Evolutionary conservation across 2,888 invertebrate genomes (phyloP).

Genomic region (Anorthoa munda): DNA sequence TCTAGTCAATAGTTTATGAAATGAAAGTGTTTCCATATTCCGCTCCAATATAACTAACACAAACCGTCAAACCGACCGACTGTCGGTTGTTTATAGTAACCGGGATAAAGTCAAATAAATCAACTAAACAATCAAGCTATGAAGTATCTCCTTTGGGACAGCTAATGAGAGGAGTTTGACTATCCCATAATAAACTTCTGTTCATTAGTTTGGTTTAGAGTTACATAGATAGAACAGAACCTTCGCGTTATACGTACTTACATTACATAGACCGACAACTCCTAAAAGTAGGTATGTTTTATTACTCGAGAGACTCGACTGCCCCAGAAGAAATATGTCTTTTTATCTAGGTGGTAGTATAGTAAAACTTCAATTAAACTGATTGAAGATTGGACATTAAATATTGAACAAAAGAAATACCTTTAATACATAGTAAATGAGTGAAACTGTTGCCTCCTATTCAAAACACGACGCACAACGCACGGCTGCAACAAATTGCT

Average conservation of each 20-base stretch:
- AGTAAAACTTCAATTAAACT: too few species aligned
- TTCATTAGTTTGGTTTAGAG: slow-evolving; percentile 34
- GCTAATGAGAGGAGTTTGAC: slow-evolving; percentile 37
- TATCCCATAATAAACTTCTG: slow-evolving; percentile 1
- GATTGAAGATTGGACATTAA: too few species aligned
- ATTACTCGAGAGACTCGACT: too few species aligned
- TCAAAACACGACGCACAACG: slow-evolving; percentile 6
- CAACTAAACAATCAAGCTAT: slow-evolving; percentile 24
- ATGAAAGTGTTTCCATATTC: slow-evolving; percentile 15
- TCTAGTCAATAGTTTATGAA: slow-evolving; percentile 3
- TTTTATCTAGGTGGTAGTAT: too few species aligned
- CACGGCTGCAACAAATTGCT: slow-evolving; percentile 43
- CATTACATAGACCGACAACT: too few species aligned
- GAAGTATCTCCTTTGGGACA: slow-evolving; percentile 37
- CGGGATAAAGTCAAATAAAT: slow-evolving; percentile 30
- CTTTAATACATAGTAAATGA: too few species aligned
- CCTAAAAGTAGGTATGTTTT: too few species aligned
- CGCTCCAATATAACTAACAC: not conserved
- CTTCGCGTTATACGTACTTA: too few species aligned
- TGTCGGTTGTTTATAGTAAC: slow-evolving; percentile 18
- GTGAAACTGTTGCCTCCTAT: not conserved
- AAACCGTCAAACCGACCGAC: slow-evolving; percentile 1
- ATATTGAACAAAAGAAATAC: too few species aligned
- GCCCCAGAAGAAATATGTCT: too few species aligned
- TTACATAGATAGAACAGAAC: too few species aligned